Percentiles rank a stretch among this genome's conserved stretches.
These are phyloP conservation scores for Trididemnum miniatum DNA, from an alignment of 23 tunicate genomes.

Conservation along the genomic window DNA sequence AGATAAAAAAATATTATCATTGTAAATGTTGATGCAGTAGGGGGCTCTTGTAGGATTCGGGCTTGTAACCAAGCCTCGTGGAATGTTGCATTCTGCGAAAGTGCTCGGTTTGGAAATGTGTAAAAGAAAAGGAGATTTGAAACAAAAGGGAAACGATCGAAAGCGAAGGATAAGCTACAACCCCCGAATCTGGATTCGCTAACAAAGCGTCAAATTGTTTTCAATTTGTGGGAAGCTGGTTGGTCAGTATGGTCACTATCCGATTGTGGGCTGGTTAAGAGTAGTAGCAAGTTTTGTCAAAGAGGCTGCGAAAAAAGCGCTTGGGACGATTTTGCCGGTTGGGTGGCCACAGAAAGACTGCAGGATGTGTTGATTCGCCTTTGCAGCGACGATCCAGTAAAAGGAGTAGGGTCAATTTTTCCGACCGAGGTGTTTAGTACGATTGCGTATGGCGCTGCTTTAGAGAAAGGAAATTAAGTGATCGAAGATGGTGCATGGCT, in stretches of 20 bases:
- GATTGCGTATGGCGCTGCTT: neutral
- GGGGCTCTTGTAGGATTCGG: neutral
- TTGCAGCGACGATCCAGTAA: neutral
- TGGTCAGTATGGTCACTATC: too few relatives aligned
- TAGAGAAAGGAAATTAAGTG: too few relatives aligned
- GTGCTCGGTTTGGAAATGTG: neutral
- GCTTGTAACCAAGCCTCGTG: neutral
- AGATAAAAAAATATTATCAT: neutral
- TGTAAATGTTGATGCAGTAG: neutral
- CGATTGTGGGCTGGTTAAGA: too few relatives aligned
- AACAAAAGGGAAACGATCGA: neutral
- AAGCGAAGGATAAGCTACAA: neutral
- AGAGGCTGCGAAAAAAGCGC: neutral
- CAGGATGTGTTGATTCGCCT: neutral
- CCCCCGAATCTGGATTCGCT: neutral
- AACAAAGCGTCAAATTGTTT: slow-evolving; percentile 3
- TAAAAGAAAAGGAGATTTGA: neutral
- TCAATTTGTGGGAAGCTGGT: neutral
- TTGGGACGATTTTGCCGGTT: neutral
- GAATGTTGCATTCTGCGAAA: neutral
- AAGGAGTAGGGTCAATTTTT: neutral
- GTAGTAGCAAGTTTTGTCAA: neutral
- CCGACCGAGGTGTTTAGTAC: neutral
- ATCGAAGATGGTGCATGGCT: neutral
- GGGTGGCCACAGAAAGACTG: neutral